A percentile compares a stretch with the other conserved stretches of the same genome.
Conservation (phyloP, 2,888 invertebrate species). For the Spilarctia lutea region DNA sequence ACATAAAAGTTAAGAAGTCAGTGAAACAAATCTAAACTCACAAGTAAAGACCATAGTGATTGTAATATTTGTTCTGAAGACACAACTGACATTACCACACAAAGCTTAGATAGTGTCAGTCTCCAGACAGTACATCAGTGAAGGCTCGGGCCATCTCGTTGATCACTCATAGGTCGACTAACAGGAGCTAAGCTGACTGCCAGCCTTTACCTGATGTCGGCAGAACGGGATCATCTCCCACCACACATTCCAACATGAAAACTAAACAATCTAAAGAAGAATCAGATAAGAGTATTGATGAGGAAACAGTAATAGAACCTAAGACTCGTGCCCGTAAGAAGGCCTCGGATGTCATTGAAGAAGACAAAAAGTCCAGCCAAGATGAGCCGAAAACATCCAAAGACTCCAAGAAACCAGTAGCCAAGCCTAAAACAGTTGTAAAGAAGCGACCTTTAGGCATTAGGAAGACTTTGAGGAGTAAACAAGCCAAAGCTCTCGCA, state of each 20-base stretch:
- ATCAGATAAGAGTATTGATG: constrained; percentile 79
- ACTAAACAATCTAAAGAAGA: constrained; percentile 83
- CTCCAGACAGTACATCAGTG: constrained; percentile 27
- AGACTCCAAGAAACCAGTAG: constrained; percentile 74
- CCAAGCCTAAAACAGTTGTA: constrained; percentile 75
- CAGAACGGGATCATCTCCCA: constrained; percentile 78
- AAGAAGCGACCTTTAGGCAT: constrained; percentile 82
- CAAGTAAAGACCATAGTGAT: constrained; percentile 52
- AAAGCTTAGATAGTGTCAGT: constrained; percentile 41
- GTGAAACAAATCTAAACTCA: constrained; percentile 44
- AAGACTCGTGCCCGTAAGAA: constrained; percentile 84
- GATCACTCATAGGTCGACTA: constrained; percentile 60
- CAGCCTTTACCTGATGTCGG: constrained; percentile 81
- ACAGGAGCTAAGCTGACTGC: constrained; percentile 59
- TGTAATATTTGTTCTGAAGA: constrained; percentile 54
- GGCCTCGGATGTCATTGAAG: constrained; percentile 75
- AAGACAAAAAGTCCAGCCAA: constrained; percentile 74
- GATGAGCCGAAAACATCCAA: constrained; percentile 82
- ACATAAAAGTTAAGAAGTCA: constrained; percentile 58
- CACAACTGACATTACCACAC: constrained; percentile 40
- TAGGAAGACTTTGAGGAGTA: constrained; percentile 78
- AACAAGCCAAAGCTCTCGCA: constrained; percentile 65
- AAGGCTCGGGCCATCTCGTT: constrained; percentile 47
- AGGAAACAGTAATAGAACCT: constrained; percentile 77
- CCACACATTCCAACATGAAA: constrained; percentile 85